Conservation (phyloP, 2,797 vertebrate species). For the Holocentrus rufus region DNA sequence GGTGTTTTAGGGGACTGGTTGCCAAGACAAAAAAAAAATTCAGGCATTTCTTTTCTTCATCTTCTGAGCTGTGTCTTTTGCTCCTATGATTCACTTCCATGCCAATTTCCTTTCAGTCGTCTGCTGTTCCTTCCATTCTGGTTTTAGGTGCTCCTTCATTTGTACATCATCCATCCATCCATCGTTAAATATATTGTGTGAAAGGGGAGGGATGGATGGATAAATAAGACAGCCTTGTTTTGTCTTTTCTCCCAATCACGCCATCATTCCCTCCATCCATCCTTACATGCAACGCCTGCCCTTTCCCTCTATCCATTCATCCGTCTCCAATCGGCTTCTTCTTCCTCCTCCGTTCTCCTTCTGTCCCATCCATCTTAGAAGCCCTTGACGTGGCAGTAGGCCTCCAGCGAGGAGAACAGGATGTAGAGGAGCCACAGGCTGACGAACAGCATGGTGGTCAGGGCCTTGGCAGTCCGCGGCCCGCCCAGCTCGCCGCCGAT, state of each 20-base stretch:
- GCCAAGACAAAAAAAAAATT: constrained; percentile 33
- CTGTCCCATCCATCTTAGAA: constrained; percentile 90
- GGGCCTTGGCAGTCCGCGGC: constrained; percentile 96
- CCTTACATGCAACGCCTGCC: no score
- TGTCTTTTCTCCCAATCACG: background rate
- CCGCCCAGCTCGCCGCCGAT: constrained; percentile 98
- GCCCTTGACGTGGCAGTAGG: constrained; percentile 99
- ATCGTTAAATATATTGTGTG: constrained; percentile 61
- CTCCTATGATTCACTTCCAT: constrained; percentile 46
- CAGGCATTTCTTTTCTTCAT: constrained; percentile 12
- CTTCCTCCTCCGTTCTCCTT: constrained; percentile 32
- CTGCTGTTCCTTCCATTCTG: constrained; percentile 32
- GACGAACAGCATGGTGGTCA: constrained; percentile 93
- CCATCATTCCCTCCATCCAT: no score
- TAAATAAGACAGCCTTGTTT: constrained; percentile 59
- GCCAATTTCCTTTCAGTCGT: constrained; percentile 51
- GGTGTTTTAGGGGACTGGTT: constrained; percentile 39
- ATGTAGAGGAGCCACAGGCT: constrained; percentile 99
- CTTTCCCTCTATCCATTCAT: constrained; percentile 29
- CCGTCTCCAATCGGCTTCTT: constrained; percentile 42
- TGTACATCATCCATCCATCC: constrained; percentile 63
- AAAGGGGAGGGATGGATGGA: constrained; percentile 68
- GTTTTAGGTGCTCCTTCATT: constrained; percentile 46
- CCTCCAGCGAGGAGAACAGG: constrained; percentile 99
- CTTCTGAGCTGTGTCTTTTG: constrained; percentile 33